Base-by-base conservation (phyloP, 2,113 vertebrate species). In the Dipodomys ordii region DNA sequence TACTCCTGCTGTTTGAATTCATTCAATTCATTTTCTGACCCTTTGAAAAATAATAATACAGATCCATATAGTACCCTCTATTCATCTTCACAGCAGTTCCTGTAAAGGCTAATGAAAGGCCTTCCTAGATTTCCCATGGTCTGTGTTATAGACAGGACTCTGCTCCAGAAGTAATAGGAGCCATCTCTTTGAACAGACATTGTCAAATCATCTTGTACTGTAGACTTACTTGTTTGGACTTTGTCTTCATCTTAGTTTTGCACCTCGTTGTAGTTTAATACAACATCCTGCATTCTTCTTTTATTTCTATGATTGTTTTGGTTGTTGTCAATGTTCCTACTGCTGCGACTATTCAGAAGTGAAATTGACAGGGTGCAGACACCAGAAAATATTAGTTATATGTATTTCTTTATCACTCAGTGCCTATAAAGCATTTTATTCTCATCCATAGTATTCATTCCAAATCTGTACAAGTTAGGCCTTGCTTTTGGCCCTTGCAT, bases 191-290 rank as follows among this genome's bases (percentile, higher is more conserved):
- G 15, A 18, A 92, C 3, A 39, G 35, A 77, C 25, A 77, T 72
- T 94, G 60, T 74, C 28, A 62, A 80, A 35, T 83, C 13, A 6
- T 62, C 20, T 71, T 64, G 25, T 27, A 5, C 27, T 76, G 11
- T 35, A 28, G 16, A 57, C 78, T 86, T 83, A 65, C 35, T 62
- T 57, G 12, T 67, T 81, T 88, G 25, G 10, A 74, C 8, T 83
- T 78, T 88, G 35, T 90, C 35, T 19, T 88, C 9, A 82, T 30
- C 72, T 88, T 78, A 86, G 69, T 73, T 25, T 46, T 94, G 60
- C n/a, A 16, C n/a, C 90, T 82, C 27, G 64, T 6, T 11, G 39
- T 94, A 84, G 87, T 94, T 91, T 91, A 89, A 76, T 64, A 73
- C 81, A 10, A 12, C 30, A 91, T 62, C 10, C 39, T 53, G 78